Percentiles rank a stretch among this genome's conserved stretches.
Conservation (phyloP, 2,888 invertebrate genomes). For the Euplexia lucipara region DNA sequence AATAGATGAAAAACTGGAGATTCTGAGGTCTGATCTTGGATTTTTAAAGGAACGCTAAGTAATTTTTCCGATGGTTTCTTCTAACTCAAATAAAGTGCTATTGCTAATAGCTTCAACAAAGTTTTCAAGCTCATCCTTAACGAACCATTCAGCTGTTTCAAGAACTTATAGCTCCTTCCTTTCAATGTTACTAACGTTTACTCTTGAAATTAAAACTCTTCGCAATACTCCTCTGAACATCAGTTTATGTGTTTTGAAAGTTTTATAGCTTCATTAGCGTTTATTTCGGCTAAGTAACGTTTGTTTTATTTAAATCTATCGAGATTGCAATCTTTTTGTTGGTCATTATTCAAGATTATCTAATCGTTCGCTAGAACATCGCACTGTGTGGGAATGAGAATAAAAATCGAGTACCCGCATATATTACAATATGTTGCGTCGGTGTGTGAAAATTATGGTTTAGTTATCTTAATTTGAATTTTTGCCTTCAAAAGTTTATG, state of each 20-base stretch:
- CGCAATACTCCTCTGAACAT: constrained; percentile 13
- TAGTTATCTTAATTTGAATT: not conserved
- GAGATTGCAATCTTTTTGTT: constrained; percentile 31
- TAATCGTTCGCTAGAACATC: constrained; percentile 21
- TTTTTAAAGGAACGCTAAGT: not conserved
- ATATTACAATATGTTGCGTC: not conserved
- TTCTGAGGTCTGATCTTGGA: not conserved
- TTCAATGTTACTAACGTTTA: constrained; percentile 12
- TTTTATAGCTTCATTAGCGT: constrained; percentile 53
- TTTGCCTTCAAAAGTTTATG: not conserved
- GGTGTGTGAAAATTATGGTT: not conserved
- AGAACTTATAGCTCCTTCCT: constrained; percentile 9
- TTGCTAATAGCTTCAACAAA: constrained; percentile 19
- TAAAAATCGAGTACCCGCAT: constrained; percentile 13
- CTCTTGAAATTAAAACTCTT: constrained; percentile 21
- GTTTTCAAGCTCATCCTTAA: constrained; percentile 21
- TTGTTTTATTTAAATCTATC: constrained; percentile 42
- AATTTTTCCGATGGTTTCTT: constrained; percentile 12
- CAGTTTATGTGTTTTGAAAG: constrained; percentile 43
- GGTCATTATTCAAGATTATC: constrained; percentile 35
- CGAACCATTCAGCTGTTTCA: constrained; percentile 8
- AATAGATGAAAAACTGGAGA: not conserved
- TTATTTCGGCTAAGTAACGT: constrained; percentile 35
- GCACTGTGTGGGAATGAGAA: constrained; percentile 16
- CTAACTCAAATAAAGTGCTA: constrained; percentile 8